These are phyloP conservation scores for Syrista parreyssii DNA, from an alignment of 2,888 invertebrate genomes.

Conservation along the genomic window DNA sequence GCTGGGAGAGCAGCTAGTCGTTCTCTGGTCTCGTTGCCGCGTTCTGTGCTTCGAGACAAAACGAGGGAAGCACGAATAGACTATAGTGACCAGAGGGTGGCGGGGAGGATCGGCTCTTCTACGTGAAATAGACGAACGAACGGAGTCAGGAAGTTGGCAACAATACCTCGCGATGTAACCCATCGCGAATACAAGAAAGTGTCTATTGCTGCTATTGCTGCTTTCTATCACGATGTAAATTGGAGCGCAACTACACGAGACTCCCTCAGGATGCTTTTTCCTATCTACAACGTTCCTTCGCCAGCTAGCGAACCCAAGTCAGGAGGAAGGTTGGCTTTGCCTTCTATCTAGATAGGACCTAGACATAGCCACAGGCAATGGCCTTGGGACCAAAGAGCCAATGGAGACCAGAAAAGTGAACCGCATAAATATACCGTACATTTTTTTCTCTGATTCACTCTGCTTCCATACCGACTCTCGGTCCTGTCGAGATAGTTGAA, in stretches of 20 bases:
- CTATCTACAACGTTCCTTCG: neutral
- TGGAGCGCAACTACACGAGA: neutral
- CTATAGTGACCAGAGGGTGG: neutral
- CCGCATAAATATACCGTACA: neutral
- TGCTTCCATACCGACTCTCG: neutral
- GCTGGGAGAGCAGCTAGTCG: neutral
- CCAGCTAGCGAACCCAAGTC: neutral
- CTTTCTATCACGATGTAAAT: neutral
- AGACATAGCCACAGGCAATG: neutral
- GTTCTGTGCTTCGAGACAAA: neutral
- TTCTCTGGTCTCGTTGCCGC: neutral
- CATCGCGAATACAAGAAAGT: neutral
- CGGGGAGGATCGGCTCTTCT: neutral
- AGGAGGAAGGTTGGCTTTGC: neutral
- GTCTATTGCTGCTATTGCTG: neutral
- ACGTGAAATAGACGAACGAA: neutral
- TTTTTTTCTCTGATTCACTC: constrained; percentile 2
- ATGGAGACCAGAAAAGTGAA: neutral
- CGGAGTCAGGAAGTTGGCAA: neutral
- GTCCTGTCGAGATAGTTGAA: neutral
- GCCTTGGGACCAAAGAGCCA: neutral
- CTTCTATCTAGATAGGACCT: neutral
- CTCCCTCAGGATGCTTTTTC: neutral
- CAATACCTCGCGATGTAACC: neutral
- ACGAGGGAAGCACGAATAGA: neutral